Conservation (phyloP, 2,888 invertebrate species). For the Liopterus haemorrhoidalis region DNA sequence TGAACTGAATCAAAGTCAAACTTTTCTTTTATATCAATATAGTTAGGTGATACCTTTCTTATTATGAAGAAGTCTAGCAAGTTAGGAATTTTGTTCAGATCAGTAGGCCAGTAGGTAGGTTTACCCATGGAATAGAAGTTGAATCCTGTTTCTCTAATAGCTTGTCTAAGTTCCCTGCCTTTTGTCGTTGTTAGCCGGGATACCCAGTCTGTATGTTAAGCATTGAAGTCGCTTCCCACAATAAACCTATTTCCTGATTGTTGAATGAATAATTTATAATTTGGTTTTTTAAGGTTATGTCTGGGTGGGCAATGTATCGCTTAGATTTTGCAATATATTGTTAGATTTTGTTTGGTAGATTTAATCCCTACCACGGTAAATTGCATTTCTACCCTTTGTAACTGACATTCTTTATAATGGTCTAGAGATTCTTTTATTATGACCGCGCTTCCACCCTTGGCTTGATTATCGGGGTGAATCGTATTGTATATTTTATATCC, state of each 20-base stretch:
- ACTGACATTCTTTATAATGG: neutral
- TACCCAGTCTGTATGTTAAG: too few species aligned
- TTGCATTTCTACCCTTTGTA: neutral
- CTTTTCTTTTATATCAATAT: conserved; percentile 16
- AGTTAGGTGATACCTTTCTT: too few species aligned
- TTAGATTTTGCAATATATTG: conserved; percentile 9
- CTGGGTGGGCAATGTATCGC: too few species aligned
- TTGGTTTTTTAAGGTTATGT: too few species aligned
- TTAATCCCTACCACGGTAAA: neutral
- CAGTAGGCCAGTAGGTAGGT: too few species aligned
- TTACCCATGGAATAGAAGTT: too few species aligned
- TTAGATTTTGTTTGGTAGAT: conserved; percentile 4
- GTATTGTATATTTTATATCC: conserved; percentile 3
- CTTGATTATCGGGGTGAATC: neutral
- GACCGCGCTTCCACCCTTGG: neutral
- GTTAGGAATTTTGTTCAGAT: too few species aligned
- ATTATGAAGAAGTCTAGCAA: too few species aligned
- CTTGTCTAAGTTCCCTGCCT: conserved; percentile 46
- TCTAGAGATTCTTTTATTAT: neutral
- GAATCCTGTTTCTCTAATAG: conserved; percentile 25
- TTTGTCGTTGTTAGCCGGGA: too few species aligned
- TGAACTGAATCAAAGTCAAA: conserved; percentile 30
- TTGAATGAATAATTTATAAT: too few species aligned
- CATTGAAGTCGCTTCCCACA: too few species aligned
- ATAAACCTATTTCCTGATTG: too few species aligned